Evolutionary conservation across 2,797 vertebrate genomes (phyloP), one percentile per base, ranked within the genome.

Genomic region (Paratrypauchen microcephalus): DNA sequence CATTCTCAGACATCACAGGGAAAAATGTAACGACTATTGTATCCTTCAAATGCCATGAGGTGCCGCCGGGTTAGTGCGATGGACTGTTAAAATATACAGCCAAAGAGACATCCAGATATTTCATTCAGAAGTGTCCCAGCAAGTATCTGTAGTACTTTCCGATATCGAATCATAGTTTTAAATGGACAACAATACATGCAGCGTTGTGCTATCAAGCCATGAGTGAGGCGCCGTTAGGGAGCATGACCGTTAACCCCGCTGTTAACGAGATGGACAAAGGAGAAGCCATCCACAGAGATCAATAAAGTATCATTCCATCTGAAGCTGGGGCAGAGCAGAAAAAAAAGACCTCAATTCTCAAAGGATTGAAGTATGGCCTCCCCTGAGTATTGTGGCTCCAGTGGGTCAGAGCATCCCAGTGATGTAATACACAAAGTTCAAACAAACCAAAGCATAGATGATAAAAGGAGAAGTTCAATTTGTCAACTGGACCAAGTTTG

Each of bases 21-120:
- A 71, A 86, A 78, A 72, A 65, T 67, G 58, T 59, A 70, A 18
- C 80, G 62, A 80, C 50, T 66, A 65, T 71, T 65, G 75, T 69
- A 68, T 75, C 61, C 24, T 72, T 79, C 64, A 87, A 85, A 86
- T 83, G 78, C 70, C 79, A 82, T 41, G n/a, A 83, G 83, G 81
- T 82, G 76, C 78, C 61, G 47, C 58, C 48, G 76, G 83, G 81
- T 82, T 82, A 59, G 76, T 86, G 80, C 73, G 80, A 88, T 79
- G 68, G 65, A 69, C 63, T 39, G 13, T 75, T 63, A 32, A 82
- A 72, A 69, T 72, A 57, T 71, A 30, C 56, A 55, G 39, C 26
- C 66, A 69, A 66, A 75, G 56, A 19, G 59, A 70, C 39, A 80
- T 60, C 28, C 58, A 21, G 21, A 19, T 65, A 67, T 21, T 78